Conservation (phyloP, 2,797 vertebrate species). For the Enteromius anoplus region DNA sequence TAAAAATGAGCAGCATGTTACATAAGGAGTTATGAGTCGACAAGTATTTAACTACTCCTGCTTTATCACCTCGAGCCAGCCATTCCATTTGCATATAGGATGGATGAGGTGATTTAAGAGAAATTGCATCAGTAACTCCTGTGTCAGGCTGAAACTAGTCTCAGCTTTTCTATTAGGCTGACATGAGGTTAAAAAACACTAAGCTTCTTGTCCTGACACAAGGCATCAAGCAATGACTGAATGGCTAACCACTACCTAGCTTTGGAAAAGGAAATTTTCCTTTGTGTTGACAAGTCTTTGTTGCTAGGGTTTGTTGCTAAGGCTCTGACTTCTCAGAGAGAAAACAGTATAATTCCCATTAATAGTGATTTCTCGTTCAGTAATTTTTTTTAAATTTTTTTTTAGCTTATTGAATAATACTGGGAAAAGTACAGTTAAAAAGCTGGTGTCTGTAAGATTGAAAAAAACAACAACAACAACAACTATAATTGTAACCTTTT, state of each 20-base stretch:
- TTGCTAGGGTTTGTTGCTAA: constrained; percentile 70
- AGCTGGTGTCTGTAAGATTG: not conserved
- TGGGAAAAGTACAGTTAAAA: not conserved
- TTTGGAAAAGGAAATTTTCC: constrained; percentile 26
- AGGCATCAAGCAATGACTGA: constrained; percentile 42
- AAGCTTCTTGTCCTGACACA: constrained; percentile 10
- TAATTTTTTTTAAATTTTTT: too few relatives aligned
- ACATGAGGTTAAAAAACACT: not conserved
- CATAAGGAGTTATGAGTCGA: constrained; percentile 13
- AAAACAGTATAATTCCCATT: not conserved
- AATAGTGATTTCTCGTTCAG: too few relatives aligned
- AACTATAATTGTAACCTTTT: not conserved
- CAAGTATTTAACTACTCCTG: not conserved
- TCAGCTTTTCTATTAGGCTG: constrained; percentile 16
- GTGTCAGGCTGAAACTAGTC: constrained; percentile 1
- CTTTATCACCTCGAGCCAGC: constrained; percentile 22
- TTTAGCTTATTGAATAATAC: not conserved
- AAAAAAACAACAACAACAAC: not conserved
- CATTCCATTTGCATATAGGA: not conserved
- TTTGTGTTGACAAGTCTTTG: constrained; percentile 66
- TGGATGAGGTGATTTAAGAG: not conserved
- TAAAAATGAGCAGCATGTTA: constrained; percentile 19
- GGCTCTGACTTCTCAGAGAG: constrained; percentile 55
- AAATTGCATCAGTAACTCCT: not conserved
- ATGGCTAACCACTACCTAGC: not conserved